Evolutionary conservation across 2,113 vertebrate species (phyloP).

Genomic region (Neolamprologus ventralis): DNA sequence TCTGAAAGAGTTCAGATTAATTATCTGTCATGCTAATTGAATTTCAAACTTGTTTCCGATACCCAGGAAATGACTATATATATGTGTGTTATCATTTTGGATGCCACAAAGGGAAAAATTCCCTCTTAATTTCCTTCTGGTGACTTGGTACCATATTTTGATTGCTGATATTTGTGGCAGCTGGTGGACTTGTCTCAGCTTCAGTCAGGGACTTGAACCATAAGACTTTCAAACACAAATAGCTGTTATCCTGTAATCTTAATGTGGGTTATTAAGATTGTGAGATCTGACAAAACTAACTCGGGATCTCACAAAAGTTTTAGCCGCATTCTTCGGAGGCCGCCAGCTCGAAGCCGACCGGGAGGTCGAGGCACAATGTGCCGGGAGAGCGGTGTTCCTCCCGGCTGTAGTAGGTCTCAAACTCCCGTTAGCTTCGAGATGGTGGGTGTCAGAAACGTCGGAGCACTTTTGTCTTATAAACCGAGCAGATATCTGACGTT

Average conservation of each 20-base stretch:
- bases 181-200: background rate
- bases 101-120: background rate
- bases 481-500: no score
- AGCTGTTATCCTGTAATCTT: background rate
- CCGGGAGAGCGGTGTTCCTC: no score
- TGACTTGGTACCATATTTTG: background rate
- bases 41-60: background rate
- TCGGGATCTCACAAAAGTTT: no score
- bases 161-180: background rate
- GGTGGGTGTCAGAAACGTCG: no score
- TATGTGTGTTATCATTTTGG: background rate
- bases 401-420: no score
- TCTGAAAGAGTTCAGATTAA: background rate
- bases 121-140: background rate
- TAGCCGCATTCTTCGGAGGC: no score
- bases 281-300: no score
- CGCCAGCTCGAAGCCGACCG: rapidly evolving
- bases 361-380: no score
- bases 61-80: background rate
- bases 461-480: no score
- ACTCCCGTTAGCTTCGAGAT: no score
- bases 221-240: background rate
- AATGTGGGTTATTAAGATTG: background rate
- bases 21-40: background rate
- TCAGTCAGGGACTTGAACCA: background rate